phyloP scores from a whole-genome alignment of 2,113 vertebrate species.

The Myiagra hebetior region DNA sequence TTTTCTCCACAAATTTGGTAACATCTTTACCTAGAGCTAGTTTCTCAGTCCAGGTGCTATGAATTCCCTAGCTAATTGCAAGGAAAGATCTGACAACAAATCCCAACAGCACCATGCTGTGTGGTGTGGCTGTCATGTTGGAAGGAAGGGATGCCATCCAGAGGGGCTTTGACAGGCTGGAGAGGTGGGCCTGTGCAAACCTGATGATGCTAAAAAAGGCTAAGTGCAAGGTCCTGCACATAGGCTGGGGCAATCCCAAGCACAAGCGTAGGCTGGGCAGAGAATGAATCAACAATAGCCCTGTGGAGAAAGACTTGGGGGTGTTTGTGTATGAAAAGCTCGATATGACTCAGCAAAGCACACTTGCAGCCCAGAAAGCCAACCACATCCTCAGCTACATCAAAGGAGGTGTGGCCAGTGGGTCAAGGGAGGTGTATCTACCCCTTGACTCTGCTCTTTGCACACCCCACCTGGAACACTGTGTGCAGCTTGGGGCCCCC shows the following conservation, averaged over 20 bases:
- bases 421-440: not conserved
- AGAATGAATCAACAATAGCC: not conserved
- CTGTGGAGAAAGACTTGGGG: not conserved
- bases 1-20: not conserved
- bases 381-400: not conserved
- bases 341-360: not conserved
- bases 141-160: not conserved
- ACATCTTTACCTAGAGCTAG: not conserved
- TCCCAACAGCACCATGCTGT: not conserved
- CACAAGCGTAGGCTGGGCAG: not conserved
- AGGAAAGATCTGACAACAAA: not conserved
- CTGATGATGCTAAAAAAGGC: not conserved
- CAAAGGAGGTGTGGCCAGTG: not conserved
- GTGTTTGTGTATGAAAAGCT: not conserved
- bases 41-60: not conserved
- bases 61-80: not conserved
- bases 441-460: not conserved
- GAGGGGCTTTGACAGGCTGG: not conserved
- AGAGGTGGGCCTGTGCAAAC: not conserved
- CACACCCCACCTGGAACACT: not conserved
- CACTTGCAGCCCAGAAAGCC: not conserved
- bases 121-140: rapidly evolving
- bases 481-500: not conserved
- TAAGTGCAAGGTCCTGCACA: not conserved
- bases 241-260: not conserved